Base-by-base conservation (phyloP, 2,797 vertebrate species). In the Gouania willdenowi region DNA sequence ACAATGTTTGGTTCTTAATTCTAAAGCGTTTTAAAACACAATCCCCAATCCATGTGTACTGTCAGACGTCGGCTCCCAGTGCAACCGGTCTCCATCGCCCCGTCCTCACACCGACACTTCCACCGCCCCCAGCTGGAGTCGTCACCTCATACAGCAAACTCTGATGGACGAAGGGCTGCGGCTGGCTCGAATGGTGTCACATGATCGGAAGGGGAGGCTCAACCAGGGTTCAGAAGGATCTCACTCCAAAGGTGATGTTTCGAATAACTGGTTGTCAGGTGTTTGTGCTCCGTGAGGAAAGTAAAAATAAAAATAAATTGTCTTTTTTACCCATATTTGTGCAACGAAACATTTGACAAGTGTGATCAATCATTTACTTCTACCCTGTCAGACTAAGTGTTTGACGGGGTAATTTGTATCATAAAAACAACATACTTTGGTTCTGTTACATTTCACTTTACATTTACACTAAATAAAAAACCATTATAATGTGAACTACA, bases 151-250 rank as follows among this genome's bases (percentile, higher is more conserved):
- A 75, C 94, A 97, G 83, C 95, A 97, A 87, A 96, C 94, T 7
- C 87, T 96, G 70, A 96, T 97, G 94, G 93, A 97, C 11, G 94
- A 97, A 86, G 95, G 94, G 71, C 89, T 98, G 80, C 91, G 94
- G 82, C 77, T 98, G 89, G 95, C 94, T 68, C 91, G 93, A 56
- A 90, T 98, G 86, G 94, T 97, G 64, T 98, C 94, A 29, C 92
- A 92, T 37, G 94, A 94, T 42, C 91, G 91, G 1, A 66, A 65
- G 25, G 90, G 89, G 67, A 90, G 91, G 72, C 71, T 93, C 84
- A 92, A 88, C 84, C 91, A 92, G 51, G 87, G 87, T 54, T 89
- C 91, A 31, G 92, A 91, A 24, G 90, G 85, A 77, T 83, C 63
- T 85, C 91, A 52, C 82, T 71, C 41, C 26, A 81, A 92, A 91